phyloP scores from a whole-genome alignment of 2,888 invertebrate species.

The Diadegma fenestrale region DNA sequence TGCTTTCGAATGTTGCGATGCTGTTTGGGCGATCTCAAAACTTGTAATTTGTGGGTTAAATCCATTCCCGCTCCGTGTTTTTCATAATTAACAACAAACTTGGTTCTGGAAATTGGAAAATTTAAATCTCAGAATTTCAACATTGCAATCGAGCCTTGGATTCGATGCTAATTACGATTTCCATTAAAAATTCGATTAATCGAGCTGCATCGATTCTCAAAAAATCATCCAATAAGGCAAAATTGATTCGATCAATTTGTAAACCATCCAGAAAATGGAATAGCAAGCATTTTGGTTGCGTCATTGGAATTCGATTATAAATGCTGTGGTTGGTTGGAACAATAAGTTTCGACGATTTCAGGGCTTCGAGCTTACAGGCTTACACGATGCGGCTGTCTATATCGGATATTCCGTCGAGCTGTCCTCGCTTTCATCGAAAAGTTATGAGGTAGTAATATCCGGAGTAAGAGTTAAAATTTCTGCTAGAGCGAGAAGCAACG shows the following conservation, averaged over 20 bases:
- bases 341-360: conserved; percentile 30
- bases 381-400: background rate
- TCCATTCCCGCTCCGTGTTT: background rate
- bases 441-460: conserved; percentile 45
- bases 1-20: background rate
- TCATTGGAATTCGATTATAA: background rate
- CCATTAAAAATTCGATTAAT: no score
- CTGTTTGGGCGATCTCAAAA: background rate
- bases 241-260: background rate
- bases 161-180: no score
- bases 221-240: background rate
- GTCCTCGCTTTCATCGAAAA: conserved; percentile 39
- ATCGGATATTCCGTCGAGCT: conserved; percentile 25
- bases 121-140: background rate
- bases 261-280: background rate
- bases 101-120: no score
- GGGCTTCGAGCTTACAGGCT: conserved; percentile 9
- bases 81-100: background rate
- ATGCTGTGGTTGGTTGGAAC: background rate
- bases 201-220: no score
- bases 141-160: background rate
- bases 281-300: background rate
- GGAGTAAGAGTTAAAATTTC: conserved; percentile 19
- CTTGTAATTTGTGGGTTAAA: background rate
- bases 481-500: background rate